A percentile compares a stretch with the other conserved stretches of the same genome.
These are phyloP conservation scores for Chrysoperla carnea DNA, from an alignment of 1,140 invertebrate species.

Conservation along the genomic window DNA sequence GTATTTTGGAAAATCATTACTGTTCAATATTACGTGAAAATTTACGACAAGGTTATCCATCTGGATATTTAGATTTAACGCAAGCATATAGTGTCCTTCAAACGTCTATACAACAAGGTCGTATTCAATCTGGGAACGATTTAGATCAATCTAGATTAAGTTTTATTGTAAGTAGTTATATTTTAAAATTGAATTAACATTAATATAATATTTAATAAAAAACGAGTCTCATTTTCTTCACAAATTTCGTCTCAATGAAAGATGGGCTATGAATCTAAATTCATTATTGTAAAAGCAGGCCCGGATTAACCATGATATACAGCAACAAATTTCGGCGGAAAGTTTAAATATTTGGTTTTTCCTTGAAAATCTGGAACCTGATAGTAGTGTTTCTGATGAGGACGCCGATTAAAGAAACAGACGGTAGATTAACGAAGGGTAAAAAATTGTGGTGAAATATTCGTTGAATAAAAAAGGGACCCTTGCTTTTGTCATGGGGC, in stretches of 20 bases:
- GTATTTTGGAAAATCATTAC: slow-evolving; percentile 76
- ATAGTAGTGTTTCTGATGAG: too few relatives aligned
- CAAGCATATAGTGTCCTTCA: slow-evolving; percentile 67
- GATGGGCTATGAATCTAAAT: neutral
- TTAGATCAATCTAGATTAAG: slow-evolving; percentile 44
- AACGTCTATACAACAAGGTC: slow-evolving; percentile 64
- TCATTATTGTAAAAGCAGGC: too few relatives aligned
- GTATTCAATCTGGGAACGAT: slow-evolving; percentile 54
- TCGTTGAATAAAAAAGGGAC: too few relatives aligned
- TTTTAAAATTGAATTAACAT: neutral
- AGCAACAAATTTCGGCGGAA: too few relatives aligned
- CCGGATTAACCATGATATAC: too few relatives aligned
- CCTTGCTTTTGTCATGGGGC: too few relatives aligned
- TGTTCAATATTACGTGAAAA: slow-evolving; percentile 54
- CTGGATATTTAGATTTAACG: slow-evolving; percentile 65
- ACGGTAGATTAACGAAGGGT: too few relatives aligned
- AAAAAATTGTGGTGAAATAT: too few relatives aligned
- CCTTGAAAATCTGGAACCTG: too few relatives aligned
- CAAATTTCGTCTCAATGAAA: neutral
- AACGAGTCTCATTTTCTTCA: too few relatives aligned
- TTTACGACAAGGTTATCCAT: slow-evolving; percentile 70
- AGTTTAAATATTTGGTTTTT: too few relatives aligned
- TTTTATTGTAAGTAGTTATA: slow-evolving; percentile 20
- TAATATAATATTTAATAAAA: neutral
- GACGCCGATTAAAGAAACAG: too few relatives aligned